Conservation (phyloP, 2,113 vertebrate genomes). For the Rhagologus leucostigma region DNA sequence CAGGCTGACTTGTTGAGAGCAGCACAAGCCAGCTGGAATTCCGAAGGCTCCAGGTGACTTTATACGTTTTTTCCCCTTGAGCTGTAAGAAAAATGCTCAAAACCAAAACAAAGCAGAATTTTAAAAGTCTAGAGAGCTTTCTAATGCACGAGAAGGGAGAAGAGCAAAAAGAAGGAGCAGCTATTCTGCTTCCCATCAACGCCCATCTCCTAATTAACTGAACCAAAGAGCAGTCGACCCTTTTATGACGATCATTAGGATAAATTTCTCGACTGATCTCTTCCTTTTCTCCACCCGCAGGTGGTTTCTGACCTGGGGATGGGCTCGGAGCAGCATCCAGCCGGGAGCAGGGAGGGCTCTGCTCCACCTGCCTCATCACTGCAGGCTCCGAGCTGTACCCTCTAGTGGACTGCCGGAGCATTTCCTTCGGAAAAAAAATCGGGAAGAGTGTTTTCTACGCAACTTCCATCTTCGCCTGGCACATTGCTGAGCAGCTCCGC, state of each 20-base stretch:
- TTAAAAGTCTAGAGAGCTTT: not conserved
- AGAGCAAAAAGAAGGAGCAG: not conserved
- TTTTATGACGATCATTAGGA: fast-evolving
- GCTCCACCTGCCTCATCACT: not conserved
- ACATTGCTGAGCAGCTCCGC: fast-evolving
- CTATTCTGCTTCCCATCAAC: fast-evolving
- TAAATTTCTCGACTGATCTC: fast-evolving
- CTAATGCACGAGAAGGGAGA: not conserved
- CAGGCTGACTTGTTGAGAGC: not conserved
- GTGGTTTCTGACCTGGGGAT: not conserved
- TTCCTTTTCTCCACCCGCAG: not conserved
- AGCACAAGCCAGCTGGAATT: not conserved
- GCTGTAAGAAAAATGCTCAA: not conserved
- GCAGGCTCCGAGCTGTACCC: not conserved
- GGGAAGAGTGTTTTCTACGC: not conserved
- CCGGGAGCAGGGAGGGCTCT: not conserved
- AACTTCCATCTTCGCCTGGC: not conserved
- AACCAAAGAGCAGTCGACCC: not conserved
- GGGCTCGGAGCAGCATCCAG: not conserved
- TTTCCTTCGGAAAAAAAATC: not conserved
- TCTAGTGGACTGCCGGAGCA: constrained; percentile 21
- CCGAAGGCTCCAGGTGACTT: constrained; percentile 12
- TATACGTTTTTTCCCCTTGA: not conserved
- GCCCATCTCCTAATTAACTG: fast-evolving
- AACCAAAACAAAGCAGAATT: not conserved